Evolutionary conservation across 2,797 vertebrate genomes (phyloP).

Genomic region (Sebastes oblongus): DNA sequence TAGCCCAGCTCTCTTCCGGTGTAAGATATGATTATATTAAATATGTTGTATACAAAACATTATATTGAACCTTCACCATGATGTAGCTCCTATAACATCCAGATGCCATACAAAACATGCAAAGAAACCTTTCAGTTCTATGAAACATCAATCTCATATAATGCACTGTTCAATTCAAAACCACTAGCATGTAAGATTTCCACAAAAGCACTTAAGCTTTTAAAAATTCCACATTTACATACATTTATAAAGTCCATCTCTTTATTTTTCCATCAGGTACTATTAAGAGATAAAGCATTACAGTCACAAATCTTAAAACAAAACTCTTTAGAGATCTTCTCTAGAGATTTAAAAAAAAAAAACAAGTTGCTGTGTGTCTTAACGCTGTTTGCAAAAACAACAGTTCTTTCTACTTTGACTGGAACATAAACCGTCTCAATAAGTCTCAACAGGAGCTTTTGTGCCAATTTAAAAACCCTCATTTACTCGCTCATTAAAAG

Average conservation of each 20-base stretch:
- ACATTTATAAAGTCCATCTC: not conserved
- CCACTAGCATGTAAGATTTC: not conserved
- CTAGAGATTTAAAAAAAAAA: no score
- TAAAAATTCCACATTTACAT: not conserved
- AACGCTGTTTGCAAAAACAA: slow-evolving; percentile 9
- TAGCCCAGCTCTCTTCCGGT: not conserved
- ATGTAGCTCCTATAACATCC: not conserved
- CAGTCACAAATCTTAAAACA: not conserved
- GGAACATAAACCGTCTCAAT: slow-evolving; percentile 32
- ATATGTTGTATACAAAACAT: not conserved
- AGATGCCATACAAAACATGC: not conserved
- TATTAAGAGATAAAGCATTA: not conserved
- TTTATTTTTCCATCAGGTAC: not conserved
- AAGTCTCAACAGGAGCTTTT: slow-evolving; percentile 44
- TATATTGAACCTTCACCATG: not conserved
- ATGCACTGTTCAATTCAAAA: not conserved
- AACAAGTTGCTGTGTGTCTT: not conserved
- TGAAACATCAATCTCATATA: not conserved
- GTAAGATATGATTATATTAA: not conserved
- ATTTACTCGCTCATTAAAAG: slow-evolving; percentile 51
- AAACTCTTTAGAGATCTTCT: not conserved
- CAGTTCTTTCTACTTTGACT: slow-evolving; percentile 6
- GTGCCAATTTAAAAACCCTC: slow-evolving; percentile 43
- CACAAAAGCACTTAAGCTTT: slow-evolving; percentile 1
- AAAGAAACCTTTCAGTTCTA: not conserved